Evolutionary conservation across 2,888 invertebrate species (phyloP).

Genomic region (Caenorhabditis zanzibari): DNA sequence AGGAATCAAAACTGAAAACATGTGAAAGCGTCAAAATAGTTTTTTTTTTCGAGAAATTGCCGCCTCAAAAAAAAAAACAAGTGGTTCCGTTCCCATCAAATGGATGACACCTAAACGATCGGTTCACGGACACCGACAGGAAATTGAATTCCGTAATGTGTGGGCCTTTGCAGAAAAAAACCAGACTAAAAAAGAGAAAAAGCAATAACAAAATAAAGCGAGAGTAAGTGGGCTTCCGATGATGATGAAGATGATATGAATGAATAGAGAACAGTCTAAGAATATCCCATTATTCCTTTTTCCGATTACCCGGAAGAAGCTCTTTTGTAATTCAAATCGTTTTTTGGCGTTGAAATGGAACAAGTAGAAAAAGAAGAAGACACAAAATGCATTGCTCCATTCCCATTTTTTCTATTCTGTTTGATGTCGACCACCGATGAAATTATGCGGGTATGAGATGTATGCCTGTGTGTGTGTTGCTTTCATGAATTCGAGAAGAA

Average conservation of each 20-base stretch:
- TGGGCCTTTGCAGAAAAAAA: constrained; percentile 14
- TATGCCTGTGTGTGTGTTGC: no score
- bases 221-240: constrained; percentile 9
- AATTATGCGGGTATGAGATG: constrained; percentile 37
- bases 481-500: constrained; percentile 23
- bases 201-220: constrained; percentile 19
- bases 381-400: constrained; percentile 47
- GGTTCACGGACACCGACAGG: constrained; percentile 40
- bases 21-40: constrained; percentile 5
- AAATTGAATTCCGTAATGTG: constrained; percentile 51
- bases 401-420: constrained; percentile 19
- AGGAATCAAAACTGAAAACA: constrained; percentile 14
- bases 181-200: neutral
- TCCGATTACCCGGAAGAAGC: constrained; percentile 6
- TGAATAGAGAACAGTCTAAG: neutral
- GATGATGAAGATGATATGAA: constrained; percentile 8
- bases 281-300: constrained; percentile 12
- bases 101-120: constrained; percentile 15
- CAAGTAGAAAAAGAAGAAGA: constrained; percentile 15
- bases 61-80: constrained; percentile 26
- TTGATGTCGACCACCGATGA: constrained; percentile 21
- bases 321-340: constrained; percentile 43
- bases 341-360: neutral
- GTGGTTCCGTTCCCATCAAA: constrained; percentile 22
- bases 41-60: neutral